Evolutionary conservation across 2,888 invertebrate species (phyloP), one percentile per base, ranked within the genome.

Genomic region (Endomychus coccineus): DNA sequence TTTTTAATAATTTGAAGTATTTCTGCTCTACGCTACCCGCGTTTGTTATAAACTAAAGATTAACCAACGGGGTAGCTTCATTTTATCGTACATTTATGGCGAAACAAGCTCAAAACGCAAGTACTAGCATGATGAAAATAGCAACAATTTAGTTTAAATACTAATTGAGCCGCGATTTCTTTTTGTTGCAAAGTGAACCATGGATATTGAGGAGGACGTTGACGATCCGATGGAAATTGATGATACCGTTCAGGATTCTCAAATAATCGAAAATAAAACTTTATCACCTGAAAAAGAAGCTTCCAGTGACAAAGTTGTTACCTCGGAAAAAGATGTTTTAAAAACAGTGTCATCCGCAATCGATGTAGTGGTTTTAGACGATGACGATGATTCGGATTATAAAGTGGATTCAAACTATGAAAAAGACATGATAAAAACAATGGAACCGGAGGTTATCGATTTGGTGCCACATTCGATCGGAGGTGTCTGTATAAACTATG

Each of bases 401-500:
- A 25, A 23, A 32, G 6, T n/a, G 5, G 6, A 3, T 3, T 14
- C 11, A 16, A 10, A 12, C 15, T 23, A 10, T 14, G 10, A 5
- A 14, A 22, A 36, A 30, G 19, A 37, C 12, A 11, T 34, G 11
- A 38, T 35, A 27, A 39, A 43, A 14, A 25, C 27, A 24, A 50
- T 48, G 7, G 34, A 24, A 6, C 13, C 27, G 14, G 62, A 58
- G 29, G 48, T 63, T 13, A 64, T 64, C 10, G 61, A 63, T 45
- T 46, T 64, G 4, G 61, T 63, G 4, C 51, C 57, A 10, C 50
- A 52, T 34, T 48, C 51, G 4, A 50, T 40, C 19, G 51, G 46
- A 24, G 58, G 56, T 10, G 66, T 67, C 44, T 79, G 79, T 45
- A 67, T 79, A 4, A 80, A 79, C 59, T 69, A 69, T 21, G 54